Conservation (phyloP, 2,113 vertebrate genomes). For the Ginglymostoma cirratum region DNA sequence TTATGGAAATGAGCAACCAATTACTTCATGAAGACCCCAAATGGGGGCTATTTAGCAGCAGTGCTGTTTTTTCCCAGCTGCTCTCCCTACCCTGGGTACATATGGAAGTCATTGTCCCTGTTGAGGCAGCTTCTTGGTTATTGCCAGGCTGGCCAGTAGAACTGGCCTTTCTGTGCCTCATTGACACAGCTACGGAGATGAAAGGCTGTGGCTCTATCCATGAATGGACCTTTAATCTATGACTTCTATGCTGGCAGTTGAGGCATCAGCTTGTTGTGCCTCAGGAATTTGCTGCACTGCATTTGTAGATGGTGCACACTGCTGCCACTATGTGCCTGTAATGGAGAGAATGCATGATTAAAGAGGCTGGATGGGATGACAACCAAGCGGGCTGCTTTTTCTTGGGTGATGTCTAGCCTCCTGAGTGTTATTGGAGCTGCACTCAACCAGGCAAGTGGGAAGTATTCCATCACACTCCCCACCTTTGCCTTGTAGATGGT, state of each 20-base stretch:
- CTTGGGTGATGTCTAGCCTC: not conserved
- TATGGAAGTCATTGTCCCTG: not conserved
- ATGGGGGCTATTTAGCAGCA: not conserved
- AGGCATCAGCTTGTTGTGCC: not conserved
- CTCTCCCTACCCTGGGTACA: too few species aligned
- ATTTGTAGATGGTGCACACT: too few species aligned
- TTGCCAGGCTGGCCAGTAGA: too few species aligned
- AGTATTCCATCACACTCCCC: too few species aligned
- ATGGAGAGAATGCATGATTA: not conserved
- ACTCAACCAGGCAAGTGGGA: too few species aligned
- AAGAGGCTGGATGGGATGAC: not conserved
- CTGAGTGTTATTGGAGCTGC: not conserved
- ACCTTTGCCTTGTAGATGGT: too few species aligned
- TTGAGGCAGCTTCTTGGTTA: not conserved
- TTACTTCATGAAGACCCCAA: not conserved
- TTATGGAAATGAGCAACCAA: not conserved
- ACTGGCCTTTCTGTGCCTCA: not conserved
- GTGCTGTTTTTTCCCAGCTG: not conserved
- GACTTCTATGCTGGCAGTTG: too few species aligned
- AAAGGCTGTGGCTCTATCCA: not conserved
- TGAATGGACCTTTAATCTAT: not conserved
- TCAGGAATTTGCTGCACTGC: too few species aligned
- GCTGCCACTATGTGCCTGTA: too few species aligned
- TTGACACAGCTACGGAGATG: not conserved
- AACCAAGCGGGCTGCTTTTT: not conserved